Evolutionary conservation across 2,797 vertebrate species (phyloP).

Genomic region (Poliocrania exsul): DNA sequence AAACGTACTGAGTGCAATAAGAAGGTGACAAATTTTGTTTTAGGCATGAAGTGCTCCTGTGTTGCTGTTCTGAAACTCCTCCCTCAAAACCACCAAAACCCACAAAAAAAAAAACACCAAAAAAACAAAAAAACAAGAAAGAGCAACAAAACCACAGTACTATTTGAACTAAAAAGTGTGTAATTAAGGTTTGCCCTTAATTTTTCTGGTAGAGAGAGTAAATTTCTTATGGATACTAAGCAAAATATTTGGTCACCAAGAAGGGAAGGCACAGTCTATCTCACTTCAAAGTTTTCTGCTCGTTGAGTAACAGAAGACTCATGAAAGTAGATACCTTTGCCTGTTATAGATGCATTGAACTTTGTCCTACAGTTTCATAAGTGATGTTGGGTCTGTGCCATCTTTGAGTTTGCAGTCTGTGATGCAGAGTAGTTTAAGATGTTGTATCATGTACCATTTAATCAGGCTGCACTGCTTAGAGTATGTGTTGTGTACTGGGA

Average conservation of each 20-base stretch:
- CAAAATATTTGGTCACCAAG: neutral
- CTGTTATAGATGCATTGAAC: neutral
- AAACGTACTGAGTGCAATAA: neutral
- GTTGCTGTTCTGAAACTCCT: neutral
- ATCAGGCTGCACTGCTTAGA: constrained; percentile 36
- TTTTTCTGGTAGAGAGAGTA: neutral
- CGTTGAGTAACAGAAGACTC: neutral
- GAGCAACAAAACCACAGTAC: neutral
- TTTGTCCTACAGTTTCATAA: constrained; percentile 1
- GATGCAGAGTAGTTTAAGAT: constrained; percentile 25
- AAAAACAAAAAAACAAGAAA: neutral
- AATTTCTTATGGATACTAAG: neutral
- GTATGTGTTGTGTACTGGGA: constrained; percentile 56
- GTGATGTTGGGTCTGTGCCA: neutral
- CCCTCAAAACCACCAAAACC: neutral
- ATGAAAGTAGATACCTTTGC: neutral
- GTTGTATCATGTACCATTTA: constrained; percentile 59
- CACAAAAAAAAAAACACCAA: neutral
- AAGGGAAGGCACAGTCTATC: neutral
- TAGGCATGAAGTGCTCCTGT: neutral
- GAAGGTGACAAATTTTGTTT: neutral
- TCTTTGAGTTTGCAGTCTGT: neutral
- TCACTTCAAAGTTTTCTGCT: neutral
- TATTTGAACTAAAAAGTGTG: neutral
- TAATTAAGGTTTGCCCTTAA: neutral